phyloP scores from a whole-genome alignment of 2,888 invertebrate genomes.

The Noctuana brunneofusca region DNA sequence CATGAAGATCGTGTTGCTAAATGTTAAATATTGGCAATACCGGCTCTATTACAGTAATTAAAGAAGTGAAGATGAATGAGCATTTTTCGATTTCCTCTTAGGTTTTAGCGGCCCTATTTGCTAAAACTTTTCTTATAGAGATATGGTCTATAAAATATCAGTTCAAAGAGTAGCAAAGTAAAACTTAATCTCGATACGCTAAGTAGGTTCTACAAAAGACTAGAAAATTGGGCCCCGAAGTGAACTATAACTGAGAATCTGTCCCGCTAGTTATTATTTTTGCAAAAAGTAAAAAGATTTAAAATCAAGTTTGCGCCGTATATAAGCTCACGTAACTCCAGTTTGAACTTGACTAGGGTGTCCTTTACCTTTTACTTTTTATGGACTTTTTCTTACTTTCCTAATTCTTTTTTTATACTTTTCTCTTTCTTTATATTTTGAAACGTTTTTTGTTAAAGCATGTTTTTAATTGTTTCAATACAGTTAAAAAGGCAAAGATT shows the following conservation, averaged over 20 bases:
- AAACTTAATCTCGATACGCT: constrained; percentile 6
- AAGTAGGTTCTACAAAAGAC: constrained; percentile 31
- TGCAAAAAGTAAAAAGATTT: constrained; percentile 23
- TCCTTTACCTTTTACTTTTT: background rate
- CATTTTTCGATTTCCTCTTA: no score
- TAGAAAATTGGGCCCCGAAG: constrained; percentile 17
- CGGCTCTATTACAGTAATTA: no score
- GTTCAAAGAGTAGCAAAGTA: background rate
- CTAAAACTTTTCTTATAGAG: no score
- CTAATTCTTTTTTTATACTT: background rate
- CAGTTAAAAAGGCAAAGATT: no score
- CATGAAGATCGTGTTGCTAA: no score
- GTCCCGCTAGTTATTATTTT: constrained; percentile 27
- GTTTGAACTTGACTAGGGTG: constrained; percentile 11
- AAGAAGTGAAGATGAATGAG: no score
- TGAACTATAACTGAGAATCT: constrained; percentile 22
- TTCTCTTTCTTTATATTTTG: no score
- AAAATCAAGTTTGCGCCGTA: constrained; percentile 27
- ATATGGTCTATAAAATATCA: background rate
- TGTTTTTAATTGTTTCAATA: no score
- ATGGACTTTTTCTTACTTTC: background rate
- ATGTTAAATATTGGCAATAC: no score
- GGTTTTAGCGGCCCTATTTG: no score
- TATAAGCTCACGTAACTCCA: constrained; percentile 23
- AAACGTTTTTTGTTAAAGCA: no score